Conservation (phyloP, 2,797 vertebrate genomes). For the Notoglanidium macrostoma region DNA sequence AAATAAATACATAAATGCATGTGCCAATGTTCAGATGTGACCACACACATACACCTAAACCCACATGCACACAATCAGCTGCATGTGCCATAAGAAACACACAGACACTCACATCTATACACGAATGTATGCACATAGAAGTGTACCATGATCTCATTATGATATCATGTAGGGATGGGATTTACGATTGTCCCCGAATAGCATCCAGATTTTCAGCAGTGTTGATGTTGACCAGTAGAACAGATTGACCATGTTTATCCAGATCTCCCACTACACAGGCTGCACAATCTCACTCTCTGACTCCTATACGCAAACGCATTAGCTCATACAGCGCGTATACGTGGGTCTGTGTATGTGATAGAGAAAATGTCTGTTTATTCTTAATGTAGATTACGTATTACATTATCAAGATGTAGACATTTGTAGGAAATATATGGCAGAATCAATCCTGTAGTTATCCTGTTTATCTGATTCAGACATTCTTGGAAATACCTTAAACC, state of each 20-base stretch:
- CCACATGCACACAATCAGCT: not conserved
- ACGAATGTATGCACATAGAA: slow-evolving; percentile 1
- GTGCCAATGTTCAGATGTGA: not conserved
- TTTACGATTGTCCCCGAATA: slow-evolving; percentile 16
- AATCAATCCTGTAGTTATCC: not conserved
- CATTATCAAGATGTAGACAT: not conserved
- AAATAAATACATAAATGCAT: slow-evolving; percentile 2
- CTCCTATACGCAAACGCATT: slow-evolving; percentile 5
- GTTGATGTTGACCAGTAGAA: slow-evolving; percentile 28
- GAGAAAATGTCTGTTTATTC: slow-evolving; percentile 3
- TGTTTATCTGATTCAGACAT: not conserved
- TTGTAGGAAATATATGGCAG: too few species aligned
- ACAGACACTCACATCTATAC: slow-evolving; percentile 17
- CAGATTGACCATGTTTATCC: slow-evolving; percentile 23
- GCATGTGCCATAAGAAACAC: slow-evolving; percentile 2
- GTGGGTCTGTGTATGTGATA: slow-evolving; percentile 16
- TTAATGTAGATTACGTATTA: not conserved
- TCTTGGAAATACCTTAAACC: not conserved
- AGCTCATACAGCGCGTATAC: slow-evolving; percentile 4
- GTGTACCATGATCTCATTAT: slow-evolving; percentile 26
- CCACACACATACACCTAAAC: not conserved
- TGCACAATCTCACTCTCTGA: slow-evolving; percentile 31
- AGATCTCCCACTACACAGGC: slow-evolving; percentile 18
- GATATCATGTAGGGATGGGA: slow-evolving; percentile 20
- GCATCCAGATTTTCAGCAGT: slow-evolving; percentile 20